Percentiles rank a stretch among this genome's conserved stretches.
phyloP scores from a whole-genome alignment of 2,113 vertebrate species.

The Andinoacara biseriatus region DNA sequence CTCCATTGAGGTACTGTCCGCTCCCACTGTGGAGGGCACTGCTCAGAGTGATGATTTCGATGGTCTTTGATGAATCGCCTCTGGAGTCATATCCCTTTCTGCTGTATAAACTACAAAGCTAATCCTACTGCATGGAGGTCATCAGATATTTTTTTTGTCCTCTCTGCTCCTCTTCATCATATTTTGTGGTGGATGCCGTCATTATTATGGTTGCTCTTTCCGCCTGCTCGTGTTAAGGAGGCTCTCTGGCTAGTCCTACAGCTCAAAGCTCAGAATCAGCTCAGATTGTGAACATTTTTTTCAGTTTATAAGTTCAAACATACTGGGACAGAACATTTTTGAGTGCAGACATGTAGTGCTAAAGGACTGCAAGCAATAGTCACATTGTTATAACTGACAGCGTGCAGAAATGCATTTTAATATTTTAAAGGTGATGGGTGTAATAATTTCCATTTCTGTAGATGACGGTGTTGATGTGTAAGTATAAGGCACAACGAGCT shows the following conservation, averaged over 20 bases:
- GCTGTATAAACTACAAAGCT: conserved; percentile 27
- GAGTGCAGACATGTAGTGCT: neutral
- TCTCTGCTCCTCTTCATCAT: neutral
- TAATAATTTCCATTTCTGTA: neutral
- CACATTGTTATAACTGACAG: neutral
- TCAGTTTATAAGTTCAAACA: neutral
- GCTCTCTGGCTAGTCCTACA: neutral
- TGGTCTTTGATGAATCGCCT: conserved; percentile 40
- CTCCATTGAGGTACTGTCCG: conserved; percentile 17
- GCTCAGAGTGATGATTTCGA: conserved; percentile 33
- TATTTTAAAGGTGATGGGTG: neutral
- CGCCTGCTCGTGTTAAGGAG: neutral
- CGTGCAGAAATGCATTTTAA: conserved; percentile 21
- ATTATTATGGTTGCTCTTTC: neutral
- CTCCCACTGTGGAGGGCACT: conserved; percentile 5
- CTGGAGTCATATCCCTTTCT: conserved; percentile 45
- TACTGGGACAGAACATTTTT: neutral
- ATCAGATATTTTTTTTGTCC: conserved; percentile 1
- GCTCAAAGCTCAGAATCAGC: neutral
- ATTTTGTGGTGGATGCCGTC: neutral
- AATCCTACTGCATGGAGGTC: conserved; percentile 19
- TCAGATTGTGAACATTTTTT: neutral
- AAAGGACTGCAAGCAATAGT: neutral
- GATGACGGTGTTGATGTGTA: neutral
- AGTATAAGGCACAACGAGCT: conserved; percentile 3